Evolutionary conservation across 2,113 vertebrate genomes (phyloP), one percentile per base, ranked within the genome.

Genomic region (Spea multiplicata): DNA sequence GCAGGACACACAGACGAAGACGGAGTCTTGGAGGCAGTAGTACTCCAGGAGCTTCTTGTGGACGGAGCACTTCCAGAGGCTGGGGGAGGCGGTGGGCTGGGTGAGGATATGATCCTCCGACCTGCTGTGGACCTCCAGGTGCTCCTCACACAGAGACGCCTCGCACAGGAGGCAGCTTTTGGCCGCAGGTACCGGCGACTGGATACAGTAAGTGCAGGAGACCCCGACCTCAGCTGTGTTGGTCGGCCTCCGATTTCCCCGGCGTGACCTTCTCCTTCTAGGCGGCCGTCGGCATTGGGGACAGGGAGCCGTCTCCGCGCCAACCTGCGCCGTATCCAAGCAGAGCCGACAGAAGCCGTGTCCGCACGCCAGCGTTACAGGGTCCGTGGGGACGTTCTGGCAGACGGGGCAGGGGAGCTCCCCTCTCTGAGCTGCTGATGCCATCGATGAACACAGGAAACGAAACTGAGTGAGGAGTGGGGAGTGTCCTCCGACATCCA

Each of bases 11-110:
- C 77, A 79, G n/a, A 79, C 53, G 16, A 48, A 79, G 4, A 52
- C 77, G 2, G 68, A 48, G 16, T 79, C 77, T 16, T 66, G 53
- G 8, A 30, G 30, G 71, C 77, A 79, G 62, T 73, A 79, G 8
- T 73, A 79, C 53, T 79, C 59, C 44, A 79, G 59, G 61, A 73
- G 45, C 62, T 79, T 65, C 47, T 73, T 73, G 50, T 79, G 77
- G 2, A 16, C 6, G 49, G 77, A 14, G 16, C 77, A 79, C 67
- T 79, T 79, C 6, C 61, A 57, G 61, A 68, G 68, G 5, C 52
- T 46, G 7, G 50, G 57, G 57, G 75, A 77, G 5, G 66, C 50
- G 53, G 53, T 77, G 12, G 75, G 66, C 2, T 77, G 66, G 1
- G 55, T 61, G 8, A 77, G 9, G 53, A 77, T 10, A 46, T 77